These are phyloP conservation scores for Sesia bembeciformis DNA, from an alignment of 2,888 invertebrate species.

Conservation along the genomic window DNA sequence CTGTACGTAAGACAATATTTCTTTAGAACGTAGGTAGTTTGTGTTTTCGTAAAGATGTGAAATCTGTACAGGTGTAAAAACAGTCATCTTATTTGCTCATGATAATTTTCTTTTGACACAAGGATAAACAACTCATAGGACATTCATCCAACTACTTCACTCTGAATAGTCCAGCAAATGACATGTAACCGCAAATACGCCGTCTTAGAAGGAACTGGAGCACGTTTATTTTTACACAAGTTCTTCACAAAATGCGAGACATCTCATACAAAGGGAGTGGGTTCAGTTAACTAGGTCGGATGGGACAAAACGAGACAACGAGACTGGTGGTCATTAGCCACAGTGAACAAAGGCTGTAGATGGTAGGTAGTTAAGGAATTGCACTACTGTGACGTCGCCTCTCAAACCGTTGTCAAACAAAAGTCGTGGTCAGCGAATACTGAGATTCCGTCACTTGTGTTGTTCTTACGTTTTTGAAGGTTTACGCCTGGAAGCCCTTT, in stretches of 20 bases:
- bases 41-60: too few relatives aligned
- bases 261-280: neutral
- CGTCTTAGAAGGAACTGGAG: constrained; percentile 17
- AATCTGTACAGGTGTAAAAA: too few relatives aligned
- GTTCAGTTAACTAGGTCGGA: constrained; percentile 27
- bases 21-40: too few relatives aligned
- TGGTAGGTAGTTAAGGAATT: neutral
- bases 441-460: neutral
- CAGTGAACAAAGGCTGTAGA: constrained; percentile 17
- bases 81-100: neutral
- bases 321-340: constrained; percentile 30
- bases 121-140: neutral
- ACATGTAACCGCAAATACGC: constrained; percentile 12
- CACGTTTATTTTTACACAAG: constrained; percentile 35
- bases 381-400: constrained; percentile 4
- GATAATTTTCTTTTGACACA: neutral
- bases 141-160: neutral
- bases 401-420: neutral
- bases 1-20: too few relatives aligned
- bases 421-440: neutral
- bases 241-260: constrained; percentile 15
- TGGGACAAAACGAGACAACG: constrained; percentile 6
- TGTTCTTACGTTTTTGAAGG: constrained; percentile 23
- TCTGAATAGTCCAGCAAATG: constrained; percentile 12
- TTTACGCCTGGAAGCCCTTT: constrained; percentile 39